Conservation (phyloP, 2,113 vertebrate species). For the Hystrix brachyura region DNA sequence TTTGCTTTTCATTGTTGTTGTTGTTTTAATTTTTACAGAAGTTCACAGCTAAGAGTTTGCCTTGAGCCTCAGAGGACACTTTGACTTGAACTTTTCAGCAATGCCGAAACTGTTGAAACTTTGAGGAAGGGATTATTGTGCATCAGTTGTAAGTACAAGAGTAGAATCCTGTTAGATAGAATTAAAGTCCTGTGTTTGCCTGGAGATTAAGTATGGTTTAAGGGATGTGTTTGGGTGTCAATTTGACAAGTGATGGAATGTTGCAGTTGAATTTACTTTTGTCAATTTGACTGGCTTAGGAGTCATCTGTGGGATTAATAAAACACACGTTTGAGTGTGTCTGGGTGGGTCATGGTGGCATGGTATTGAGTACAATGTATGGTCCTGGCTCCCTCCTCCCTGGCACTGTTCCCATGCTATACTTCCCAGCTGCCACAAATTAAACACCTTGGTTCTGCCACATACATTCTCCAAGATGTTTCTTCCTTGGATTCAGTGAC, state of each 20-base stretch:
- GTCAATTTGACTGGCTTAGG: neutral
- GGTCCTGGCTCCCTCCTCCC: neutral
- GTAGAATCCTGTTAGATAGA: neutral
- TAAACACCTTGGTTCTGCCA: neutral
- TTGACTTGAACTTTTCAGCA: neutral
- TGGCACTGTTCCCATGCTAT: neutral
- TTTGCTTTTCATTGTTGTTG: neutral
- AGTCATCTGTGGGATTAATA: neutral
- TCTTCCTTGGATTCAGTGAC: neutral
- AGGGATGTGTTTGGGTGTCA: neutral
- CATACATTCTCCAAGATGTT: neutral
- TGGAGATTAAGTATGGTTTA: neutral
- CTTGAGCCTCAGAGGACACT: neutral
- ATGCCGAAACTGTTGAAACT: neutral
- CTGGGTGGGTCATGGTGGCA: neutral
- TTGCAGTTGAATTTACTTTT: neutral
- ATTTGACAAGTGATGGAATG: neutral
- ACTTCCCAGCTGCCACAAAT: neutral
- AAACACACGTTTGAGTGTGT: neutral
- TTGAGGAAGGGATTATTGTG: neutral
- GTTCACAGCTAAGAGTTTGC: neutral
- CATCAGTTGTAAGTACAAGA: neutral
- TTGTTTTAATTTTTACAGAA: neutral
- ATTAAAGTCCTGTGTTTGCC: neutral
- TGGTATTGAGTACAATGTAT: neutral